Base-by-base conservation (phyloP, 1,140 invertebrate species). In the Euwallacea fornicatus region DNA sequence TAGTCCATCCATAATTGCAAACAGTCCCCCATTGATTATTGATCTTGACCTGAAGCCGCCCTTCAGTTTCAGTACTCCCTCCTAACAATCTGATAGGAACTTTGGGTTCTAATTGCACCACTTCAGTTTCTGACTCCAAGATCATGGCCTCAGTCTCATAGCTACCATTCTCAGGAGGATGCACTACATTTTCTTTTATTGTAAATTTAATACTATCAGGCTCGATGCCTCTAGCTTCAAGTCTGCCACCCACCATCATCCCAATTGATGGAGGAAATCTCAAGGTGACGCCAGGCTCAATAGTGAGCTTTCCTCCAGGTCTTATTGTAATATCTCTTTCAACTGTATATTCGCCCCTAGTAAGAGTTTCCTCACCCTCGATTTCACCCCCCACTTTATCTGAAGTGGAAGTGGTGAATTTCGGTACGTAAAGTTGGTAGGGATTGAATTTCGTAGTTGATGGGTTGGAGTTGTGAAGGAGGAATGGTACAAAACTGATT, bases 1-100 rank as follows among this genome's bases (percentile, higher is more conserved):
- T 90, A 56, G 90, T 97, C 96, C 97, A 99, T 41, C 91, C 92
- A 80, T 98, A 94, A 83, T 95, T 95, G 78, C 98, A 99, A 6
- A 99, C 93, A 0, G 96, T 98, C 58, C 97, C 97, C 97, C 98
- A 99, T 81, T 89, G 89, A 13, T 90, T 87, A 71, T 91, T 88
- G 7, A 98, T 84, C 75, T 89, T 86, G 0, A 94, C 86, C 84
- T 95, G 93, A 33, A 96, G 80, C 73, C 93, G 84, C 16, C 93
- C 93, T 84, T 95, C 93, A 54, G 88, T 85, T 41, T 84, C 85
- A 0, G 88, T 90, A 66, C 86, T 85, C 7, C 93, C 91, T 42
- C 92, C 93, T 3, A 94, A 83, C 11, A 95, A 83, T 73, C 92
- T 85, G 0, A 95, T 89, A 6, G 91, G 89, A 0, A 90, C 83